Evolutionary conservation across 2,113 vertebrate genomes (phyloP).

Genomic region (Pteruthius melanotis): DNA sequence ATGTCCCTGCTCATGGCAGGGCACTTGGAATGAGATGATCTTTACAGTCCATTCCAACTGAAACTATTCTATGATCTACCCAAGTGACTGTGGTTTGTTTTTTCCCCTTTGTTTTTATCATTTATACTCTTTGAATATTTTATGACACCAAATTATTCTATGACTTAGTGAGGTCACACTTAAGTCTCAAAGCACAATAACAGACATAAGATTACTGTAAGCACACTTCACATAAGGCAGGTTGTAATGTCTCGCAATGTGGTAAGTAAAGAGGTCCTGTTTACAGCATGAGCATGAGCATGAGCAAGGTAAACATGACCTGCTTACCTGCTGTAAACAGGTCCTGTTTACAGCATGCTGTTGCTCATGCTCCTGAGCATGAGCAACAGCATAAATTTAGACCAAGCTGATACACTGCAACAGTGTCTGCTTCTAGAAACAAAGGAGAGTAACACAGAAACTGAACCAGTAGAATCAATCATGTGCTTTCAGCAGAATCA

Average conservation of each 20-base stretch:
- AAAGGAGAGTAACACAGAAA: not conserved
- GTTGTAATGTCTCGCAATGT: fast-evolving
- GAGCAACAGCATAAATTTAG: not conserved
- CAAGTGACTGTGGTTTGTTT: not conserved
- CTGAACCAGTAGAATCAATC: not conserved
- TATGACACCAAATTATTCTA: not conserved
- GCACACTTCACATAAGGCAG: not conserved
- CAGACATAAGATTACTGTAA: not conserved
- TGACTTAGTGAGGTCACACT: not conserved
- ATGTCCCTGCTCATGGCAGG: not conserved
- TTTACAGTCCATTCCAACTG: fast-evolving
- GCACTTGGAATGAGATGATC: not conserved
- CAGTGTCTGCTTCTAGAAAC: not conserved
- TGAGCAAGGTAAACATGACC: too few relatives aligned
- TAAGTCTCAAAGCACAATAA: not conserved
- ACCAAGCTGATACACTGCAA: not conserved
- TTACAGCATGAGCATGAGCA: not conserved
- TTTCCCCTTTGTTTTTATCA: not conserved
- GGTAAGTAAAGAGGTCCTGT: not conserved
- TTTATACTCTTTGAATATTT: not conserved
- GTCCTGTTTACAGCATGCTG: not conserved
- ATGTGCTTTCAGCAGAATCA: too few relatives aligned
- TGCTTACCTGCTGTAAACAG: too few relatives aligned
- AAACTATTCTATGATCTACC: not conserved
- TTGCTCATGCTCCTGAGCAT: not conserved